These are phyloP conservation scores for Pachyrhynchus sulphureomaculatus DNA, from an alignment of 1,140 invertebrate genomes.

Conservation along the genomic window DNA sequence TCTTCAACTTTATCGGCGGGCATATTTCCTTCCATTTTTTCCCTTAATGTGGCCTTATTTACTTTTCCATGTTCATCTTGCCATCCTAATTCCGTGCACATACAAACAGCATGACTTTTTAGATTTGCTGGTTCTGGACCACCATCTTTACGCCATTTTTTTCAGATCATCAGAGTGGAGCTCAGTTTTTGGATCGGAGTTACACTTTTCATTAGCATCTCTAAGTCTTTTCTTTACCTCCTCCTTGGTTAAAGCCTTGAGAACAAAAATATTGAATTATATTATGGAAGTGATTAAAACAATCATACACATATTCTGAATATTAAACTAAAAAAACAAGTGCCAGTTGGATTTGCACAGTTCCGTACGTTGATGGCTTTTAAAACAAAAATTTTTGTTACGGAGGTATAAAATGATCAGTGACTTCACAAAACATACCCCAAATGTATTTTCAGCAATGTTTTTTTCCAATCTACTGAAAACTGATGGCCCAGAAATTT, in stretches of 20 bases:
- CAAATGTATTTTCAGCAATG: too few species aligned
- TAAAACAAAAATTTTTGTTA: too few species aligned
- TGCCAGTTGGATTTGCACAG: too few species aligned
- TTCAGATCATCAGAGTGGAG: background rate
- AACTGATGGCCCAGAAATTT: too few species aligned
- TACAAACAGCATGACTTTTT: constrained; percentile 8
- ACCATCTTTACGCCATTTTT: background rate
- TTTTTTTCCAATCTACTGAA: too few species aligned
- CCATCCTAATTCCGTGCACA: background rate
- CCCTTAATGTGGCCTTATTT: constrained; percentile 2
- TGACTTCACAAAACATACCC: too few species aligned
- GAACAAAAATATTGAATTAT: background rate
- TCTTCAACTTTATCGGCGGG: background rate
- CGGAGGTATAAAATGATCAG: too few species aligned
- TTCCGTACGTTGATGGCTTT: too few species aligned
- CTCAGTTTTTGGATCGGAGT: constrained; percentile 4
- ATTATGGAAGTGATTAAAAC: too few species aligned
- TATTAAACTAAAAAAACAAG: too few species aligned
- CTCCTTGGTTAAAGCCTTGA: constrained; percentile 2
- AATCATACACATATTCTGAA: too few species aligned
- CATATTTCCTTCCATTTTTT: background rate
- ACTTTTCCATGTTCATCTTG: constrained; percentile 15
- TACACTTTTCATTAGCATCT: constrained; percentile 11
- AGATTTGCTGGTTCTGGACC: background rate
- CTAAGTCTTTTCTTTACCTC: background rate